phyloP scores from a whole-genome alignment of 1,140 invertebrate genomes.

The Danaus plexippus region DNA sequence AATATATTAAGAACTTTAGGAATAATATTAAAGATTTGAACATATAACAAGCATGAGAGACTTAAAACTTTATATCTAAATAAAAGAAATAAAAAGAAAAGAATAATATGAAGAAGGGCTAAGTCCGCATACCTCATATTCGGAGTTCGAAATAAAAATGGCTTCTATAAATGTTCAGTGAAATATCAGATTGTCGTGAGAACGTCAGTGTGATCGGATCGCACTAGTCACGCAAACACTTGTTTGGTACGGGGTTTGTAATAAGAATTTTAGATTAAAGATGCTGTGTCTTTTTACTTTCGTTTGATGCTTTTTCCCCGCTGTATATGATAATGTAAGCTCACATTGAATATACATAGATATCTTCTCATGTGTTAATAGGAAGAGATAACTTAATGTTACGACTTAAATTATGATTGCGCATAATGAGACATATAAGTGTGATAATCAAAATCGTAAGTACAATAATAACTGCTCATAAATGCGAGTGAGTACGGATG shows the following conservation, averaged over 20 bases:
- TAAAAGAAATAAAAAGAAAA: slow-evolving; percentile 5
- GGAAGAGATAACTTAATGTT: too few relatives aligned
- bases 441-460: background rate
- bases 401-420: slow-evolving; percentile 1
- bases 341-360: too few relatives aligned
- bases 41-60: too few relatives aligned
- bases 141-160: slow-evolving; percentile 48
- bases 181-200: slow-evolving; percentile 69
- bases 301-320: slow-evolving; percentile 20
- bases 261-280: slow-evolving; percentile 27
- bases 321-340: slow-evolving; percentile 16
- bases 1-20: too few relatives aligned
- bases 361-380: too few relatives aligned
- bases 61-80: background rate
- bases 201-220: slow-evolving; percentile 49
- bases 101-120: slow-evolving; percentile 25
- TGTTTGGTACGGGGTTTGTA: slow-evolving; percentile 27
- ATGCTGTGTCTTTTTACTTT: slow-evolving; percentile 37
- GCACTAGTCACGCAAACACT: slow-evolving; percentile 58
- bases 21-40: too few relatives aligned
- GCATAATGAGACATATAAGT: background rate
- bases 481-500: too few relatives aligned
- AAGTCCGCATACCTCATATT: slow-evolving; percentile 40
- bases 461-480: too few relatives aligned
- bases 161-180: slow-evolving; percentile 65